Evolutionary conservation across 2,888 invertebrate genomes (phyloP).

Genomic region (Papilio demoleus): DNA sequence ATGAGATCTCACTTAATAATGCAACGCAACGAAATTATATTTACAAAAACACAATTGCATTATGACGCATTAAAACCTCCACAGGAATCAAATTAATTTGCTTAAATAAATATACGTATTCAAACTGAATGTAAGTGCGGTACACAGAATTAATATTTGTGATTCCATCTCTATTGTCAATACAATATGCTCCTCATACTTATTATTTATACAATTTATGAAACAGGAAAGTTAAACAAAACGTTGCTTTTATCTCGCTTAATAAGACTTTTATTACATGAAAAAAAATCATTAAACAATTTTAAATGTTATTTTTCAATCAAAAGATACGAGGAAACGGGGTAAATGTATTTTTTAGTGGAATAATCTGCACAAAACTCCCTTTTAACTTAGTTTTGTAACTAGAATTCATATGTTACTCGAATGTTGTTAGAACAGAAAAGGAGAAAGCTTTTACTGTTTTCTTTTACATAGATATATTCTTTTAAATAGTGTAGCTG

Average conservation of each 20-base stretch:
- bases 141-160: constrained; percentile 15
- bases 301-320: not conserved
- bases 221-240: not conserved
- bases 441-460: too few relatives aligned
- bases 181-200: not conserved
- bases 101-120: constrained; percentile 14
- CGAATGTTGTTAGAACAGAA: too few relatives aligned
- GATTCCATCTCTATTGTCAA: constrained; percentile 15
- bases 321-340: not conserved
- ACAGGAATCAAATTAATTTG: constrained; percentile 16
- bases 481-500: too few relatives aligned
- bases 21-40: constrained; percentile 11
- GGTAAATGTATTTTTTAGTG: too few relatives aligned
- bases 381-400: too few relatives aligned
- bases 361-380: too few relatives aligned
- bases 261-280: too few relatives aligned
- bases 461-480: too few relatives aligned
- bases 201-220: constrained; percentile 5
- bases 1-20: constrained; percentile 4
- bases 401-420: too few relatives aligned
- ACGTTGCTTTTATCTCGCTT: too few relatives aligned
- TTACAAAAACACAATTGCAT: constrained; percentile 7
- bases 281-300: too few relatives aligned
- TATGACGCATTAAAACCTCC: constrained; percentile 18
- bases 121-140: constrained; percentile 21